These are phyloP conservation scores for Siniperca undulata DNA, from an alignment of 2,797 vertebrate species.

Conservation along the genomic window DNA sequence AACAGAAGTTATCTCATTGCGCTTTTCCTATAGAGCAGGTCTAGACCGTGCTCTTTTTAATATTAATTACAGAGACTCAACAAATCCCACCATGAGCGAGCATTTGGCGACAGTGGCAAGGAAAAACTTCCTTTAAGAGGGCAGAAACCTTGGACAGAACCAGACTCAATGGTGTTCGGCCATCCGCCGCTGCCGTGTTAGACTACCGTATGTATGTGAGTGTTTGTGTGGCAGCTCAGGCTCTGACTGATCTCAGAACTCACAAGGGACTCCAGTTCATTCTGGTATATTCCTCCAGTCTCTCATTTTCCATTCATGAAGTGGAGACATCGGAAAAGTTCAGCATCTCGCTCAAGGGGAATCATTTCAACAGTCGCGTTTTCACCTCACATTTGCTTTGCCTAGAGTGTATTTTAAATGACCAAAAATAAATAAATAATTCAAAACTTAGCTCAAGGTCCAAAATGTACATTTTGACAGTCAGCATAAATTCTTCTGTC, in stretches of 20 bases:
- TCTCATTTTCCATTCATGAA: background rate
- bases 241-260: background rate
- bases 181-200: no score
- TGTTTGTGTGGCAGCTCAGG: background rate
- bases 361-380: no score
- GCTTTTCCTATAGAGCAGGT: no score
- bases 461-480: background rate
- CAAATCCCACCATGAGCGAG: no score
- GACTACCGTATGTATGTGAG: background rate
- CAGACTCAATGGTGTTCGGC: no score
- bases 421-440: no score
- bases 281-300: background rate
- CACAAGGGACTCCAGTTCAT: background rate
- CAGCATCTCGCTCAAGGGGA: background rate
- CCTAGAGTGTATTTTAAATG: background rate
- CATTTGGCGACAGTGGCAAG: no score
- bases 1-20: no score
- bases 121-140: no score
- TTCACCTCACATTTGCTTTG: background rate
- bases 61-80: no score
- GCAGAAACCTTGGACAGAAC: no score
- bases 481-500: background rate
- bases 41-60: no score
- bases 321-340: background rate
- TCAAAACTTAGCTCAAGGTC: background rate